phyloP scores from a whole-genome alignment of 2,888 invertebrate species.

The Ochropleura plecta region DNA sequence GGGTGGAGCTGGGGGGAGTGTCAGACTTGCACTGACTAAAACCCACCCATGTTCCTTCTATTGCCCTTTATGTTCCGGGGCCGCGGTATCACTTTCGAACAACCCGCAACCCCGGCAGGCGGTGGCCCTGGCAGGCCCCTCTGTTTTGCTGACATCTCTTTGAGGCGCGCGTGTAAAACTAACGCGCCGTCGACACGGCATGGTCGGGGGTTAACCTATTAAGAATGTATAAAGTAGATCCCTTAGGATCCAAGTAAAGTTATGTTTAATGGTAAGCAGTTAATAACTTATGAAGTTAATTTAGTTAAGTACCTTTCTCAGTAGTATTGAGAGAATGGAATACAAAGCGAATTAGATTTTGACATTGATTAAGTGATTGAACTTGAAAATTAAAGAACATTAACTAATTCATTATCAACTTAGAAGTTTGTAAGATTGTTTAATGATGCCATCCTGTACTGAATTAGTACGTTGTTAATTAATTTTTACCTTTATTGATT shows the following conservation, averaged over 20 bases:
- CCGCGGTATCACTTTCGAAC: no score
- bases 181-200: no score
- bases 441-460: not conserved
- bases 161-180: no score
- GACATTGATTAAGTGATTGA: slow-evolving; percentile 5
- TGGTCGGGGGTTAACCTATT: not conserved
- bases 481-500: no score
- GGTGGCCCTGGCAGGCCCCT: no score
- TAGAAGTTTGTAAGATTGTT: not conserved
- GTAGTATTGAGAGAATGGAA: not conserved
- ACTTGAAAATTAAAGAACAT: slow-evolving; percentile 11
- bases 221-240: not conserved
- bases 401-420: not conserved
- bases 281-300: slow-evolving; percentile 11
- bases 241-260: not conserved
- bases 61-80: no score
- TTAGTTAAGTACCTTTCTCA: not conserved
- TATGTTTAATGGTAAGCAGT: not conserved
- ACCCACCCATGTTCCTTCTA: no score
- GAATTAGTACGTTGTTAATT: not conserved
- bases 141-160: no score
- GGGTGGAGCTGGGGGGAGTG: no score
- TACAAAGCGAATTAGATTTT: not conserved
- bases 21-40: no score
- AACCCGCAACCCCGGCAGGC: no score